These are phyloP conservation scores for Nyctibius bracteatus DNA, from an alignment of 2,113 vertebrate genomes.

Conservation along the genomic window DNA sequence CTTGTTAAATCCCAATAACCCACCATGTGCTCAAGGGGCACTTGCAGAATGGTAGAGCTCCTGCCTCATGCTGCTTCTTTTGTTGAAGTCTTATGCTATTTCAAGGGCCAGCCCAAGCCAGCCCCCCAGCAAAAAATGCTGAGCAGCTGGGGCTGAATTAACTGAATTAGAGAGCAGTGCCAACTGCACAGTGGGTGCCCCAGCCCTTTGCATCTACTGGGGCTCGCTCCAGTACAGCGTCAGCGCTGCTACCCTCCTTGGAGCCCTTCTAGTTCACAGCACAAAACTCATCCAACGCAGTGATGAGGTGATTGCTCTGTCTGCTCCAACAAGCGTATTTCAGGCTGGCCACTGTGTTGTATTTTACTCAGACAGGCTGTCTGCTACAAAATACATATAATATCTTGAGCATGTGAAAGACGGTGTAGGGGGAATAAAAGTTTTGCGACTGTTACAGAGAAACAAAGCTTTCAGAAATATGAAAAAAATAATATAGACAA, in stretches of 20 bases:
- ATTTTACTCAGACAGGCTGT: neutral
- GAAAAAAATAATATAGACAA: neutral
- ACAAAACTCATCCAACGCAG: neutral
- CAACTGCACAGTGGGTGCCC: rapidly evolving
- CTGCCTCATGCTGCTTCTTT: neutral
- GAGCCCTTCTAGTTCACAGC: neutral
- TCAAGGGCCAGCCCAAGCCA: rapidly evolving
- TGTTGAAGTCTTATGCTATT: neutral
- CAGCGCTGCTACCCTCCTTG: neutral
- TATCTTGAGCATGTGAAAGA: rapidly evolving
- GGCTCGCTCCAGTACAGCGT: neutral
- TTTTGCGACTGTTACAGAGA: neutral
- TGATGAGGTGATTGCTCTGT: neutral
- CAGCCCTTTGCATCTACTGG: neutral
- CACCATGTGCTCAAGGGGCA: rapidly evolving
- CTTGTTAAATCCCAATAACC: neutral
- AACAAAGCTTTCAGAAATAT: neutral
- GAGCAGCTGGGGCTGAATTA: neutral
- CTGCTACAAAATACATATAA: neutral
- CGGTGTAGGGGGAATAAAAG: neutral
- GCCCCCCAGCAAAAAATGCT: neutral
- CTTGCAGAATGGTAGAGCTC: neutral
- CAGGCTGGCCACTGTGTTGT: neutral
- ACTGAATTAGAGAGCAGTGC: neutral
- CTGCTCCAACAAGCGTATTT: neutral